Conservation (phyloP, 2,113 vertebrate genomes). For the Semicossyphus pulcher region DNA sequence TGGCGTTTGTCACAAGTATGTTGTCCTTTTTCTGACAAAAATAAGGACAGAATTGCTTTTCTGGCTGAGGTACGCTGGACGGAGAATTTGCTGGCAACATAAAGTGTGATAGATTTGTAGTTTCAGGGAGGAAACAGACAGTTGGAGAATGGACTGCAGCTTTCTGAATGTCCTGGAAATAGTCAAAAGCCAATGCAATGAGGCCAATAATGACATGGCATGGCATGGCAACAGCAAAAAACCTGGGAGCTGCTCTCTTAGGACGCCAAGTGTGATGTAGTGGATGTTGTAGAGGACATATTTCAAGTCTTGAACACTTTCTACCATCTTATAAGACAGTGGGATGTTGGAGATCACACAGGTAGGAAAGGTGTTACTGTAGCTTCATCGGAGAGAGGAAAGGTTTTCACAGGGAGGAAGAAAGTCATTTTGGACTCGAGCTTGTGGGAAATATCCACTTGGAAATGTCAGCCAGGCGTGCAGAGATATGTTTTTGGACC, state of each 20-base stretch:
- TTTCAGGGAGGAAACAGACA: background rate
- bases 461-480: constrained; percentile 21
- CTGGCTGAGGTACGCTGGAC: background rate
- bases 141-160: background rate
- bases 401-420: constrained; percentile 7
- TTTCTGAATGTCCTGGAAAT: background rate
- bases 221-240: background rate
- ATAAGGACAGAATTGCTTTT: background rate
- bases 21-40: background rate
- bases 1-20: too few relatives aligned
- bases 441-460: constrained; percentile 26
- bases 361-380: background rate
- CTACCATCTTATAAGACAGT: constrained; percentile 5
- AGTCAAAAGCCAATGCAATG: background rate
- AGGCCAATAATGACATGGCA: background rate
- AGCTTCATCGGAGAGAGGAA: background rate
- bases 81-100: background rate
- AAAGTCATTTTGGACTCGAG: constrained; percentile 17
- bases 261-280: background rate
- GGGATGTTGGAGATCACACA: constrained; percentile 6
- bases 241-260: background rate
- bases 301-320: background rate
- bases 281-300: background rate
- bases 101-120: background rate
- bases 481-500: constrained; percentile 7